Conservation (phyloP, 2,888 invertebrate species). For the Saturnia pavonia region DNA sequence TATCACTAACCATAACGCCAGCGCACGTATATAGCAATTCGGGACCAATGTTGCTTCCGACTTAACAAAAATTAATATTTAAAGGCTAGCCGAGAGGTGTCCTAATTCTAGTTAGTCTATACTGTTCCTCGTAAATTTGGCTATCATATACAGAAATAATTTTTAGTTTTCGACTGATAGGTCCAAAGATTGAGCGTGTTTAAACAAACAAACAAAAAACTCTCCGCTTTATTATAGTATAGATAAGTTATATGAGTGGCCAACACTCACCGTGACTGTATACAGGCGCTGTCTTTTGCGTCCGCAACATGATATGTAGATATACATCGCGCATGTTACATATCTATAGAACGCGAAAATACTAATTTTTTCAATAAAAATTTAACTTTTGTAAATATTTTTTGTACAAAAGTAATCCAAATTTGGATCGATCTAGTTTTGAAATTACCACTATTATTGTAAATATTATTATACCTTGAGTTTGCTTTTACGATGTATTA, state of each 20-base stretch:
- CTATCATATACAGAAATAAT: too few relatives aligned
- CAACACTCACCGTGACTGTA: slow-evolving; percentile 40
- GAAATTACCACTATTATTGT: background rate
- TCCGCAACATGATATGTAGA: slow-evolving; percentile 47
- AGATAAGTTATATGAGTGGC: slow-evolving; percentile 33
- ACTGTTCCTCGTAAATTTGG: too few relatives aligned
- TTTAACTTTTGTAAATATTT: background rate
- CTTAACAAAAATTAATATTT: too few relatives aligned
- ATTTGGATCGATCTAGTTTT: background rate
- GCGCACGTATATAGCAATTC: too few relatives aligned
- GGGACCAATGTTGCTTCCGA: too few relatives aligned
- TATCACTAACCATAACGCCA: too few relatives aligned
- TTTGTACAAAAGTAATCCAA: background rate
- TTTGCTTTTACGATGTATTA: background rate
- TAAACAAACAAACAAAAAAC: too few relatives aligned
- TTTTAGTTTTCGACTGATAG: too few relatives aligned
- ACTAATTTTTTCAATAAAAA: background rate
- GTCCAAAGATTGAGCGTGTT: too few relatives aligned
- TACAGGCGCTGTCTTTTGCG: slow-evolving; percentile 39
- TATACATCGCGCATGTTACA: slow-evolving; percentile 17
- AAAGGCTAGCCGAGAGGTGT: too few relatives aligned
- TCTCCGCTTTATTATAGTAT: too few relatives aligned
- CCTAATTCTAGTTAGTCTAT: too few relatives aligned
- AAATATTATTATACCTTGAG: background rate
- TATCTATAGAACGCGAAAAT: background rate